Evolutionary conservation across 1,140 invertebrate species (phyloP).

Genomic region (Zophobas atratus): DNA sequence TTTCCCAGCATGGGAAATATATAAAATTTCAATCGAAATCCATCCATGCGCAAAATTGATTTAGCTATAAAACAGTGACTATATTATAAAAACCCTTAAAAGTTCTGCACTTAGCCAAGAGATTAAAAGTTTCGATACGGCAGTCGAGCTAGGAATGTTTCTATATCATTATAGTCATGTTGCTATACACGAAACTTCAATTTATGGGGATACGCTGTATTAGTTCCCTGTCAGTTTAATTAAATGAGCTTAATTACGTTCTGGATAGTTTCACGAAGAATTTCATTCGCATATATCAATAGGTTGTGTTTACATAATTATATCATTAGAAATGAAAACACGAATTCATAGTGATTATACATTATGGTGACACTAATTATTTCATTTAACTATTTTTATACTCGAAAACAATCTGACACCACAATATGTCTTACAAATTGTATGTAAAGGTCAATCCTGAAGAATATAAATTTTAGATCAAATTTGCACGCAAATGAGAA

Average conservation of each 20-base stretch:
- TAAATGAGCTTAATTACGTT: constrained; percentile 64
- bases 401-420: no score
- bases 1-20: constrained; percentile 30
- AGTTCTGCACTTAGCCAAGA: constrained; percentile 57
- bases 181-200: constrained; percentile 63
- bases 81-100: constrained; percentile 53
- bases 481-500: no score
- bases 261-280: constrained; percentile 63
- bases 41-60: constrained; percentile 51
- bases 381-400: not conserved
- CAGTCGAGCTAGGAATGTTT: constrained; percentile 54
- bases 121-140: constrained; percentile 59
- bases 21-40: constrained; percentile 37
- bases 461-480: no score
- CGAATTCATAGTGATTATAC: not conserved
- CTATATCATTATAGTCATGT: constrained; percentile 58
- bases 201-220: constrained; percentile 61
- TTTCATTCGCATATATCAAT: constrained; percentile 60
- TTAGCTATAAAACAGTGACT: constrained; percentile 48
- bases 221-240: constrained; percentile 63
- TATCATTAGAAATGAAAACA: constrained; percentile 49
- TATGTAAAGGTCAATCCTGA: no score
- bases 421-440: no score
- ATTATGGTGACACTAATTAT: not conserved
- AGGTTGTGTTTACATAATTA: constrained; percentile 53